Conservation (phyloP, 2,113 vertebrate genomes). For the Delphinapterus leucas region DNA sequence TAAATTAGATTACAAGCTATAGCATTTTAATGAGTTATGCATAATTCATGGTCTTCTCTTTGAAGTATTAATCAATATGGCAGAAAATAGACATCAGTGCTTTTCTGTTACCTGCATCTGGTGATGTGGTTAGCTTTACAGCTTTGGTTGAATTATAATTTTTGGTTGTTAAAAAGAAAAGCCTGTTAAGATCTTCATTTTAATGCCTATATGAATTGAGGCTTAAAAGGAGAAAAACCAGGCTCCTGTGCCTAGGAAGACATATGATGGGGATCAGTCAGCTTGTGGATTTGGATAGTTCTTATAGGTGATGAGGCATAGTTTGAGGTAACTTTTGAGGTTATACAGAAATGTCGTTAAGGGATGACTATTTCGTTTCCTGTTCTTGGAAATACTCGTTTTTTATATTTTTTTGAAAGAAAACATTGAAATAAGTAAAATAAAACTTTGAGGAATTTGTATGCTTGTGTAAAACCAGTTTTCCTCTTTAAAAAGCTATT, state of each 20-base stretch:
- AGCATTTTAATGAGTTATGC: neutral
- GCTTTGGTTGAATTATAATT: constrained; percentile 12
- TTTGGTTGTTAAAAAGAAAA: constrained; percentile 28
- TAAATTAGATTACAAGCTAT: neutral
- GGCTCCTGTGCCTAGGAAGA: neutral
- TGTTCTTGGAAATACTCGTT: neutral
- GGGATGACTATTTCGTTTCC: neutral
- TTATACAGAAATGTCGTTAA: neutral
- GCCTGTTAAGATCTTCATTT: neutral
- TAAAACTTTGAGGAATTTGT: neutral
- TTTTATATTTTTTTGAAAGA: neutral
- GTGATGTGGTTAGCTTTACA: constrained; percentile 18
- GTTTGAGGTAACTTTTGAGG: neutral
- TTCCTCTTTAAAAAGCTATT: neutral
- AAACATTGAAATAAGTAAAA: neutral
- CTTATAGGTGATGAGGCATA: neutral
- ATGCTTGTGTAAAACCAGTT: neutral
- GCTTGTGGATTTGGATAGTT: neutral
- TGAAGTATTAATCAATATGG: neutral
- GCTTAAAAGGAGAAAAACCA: neutral
- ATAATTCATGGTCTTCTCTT: neutral
- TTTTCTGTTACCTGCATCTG: neutral
- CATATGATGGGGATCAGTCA: neutral
- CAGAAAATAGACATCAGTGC: neutral
- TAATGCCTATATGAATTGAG: neutral